Evolutionary conservation across 2,113 vertebrate species (phyloP), one percentile per base, ranked within the genome.

Genomic region (Reinhardtius hippoglossoides): DNA sequence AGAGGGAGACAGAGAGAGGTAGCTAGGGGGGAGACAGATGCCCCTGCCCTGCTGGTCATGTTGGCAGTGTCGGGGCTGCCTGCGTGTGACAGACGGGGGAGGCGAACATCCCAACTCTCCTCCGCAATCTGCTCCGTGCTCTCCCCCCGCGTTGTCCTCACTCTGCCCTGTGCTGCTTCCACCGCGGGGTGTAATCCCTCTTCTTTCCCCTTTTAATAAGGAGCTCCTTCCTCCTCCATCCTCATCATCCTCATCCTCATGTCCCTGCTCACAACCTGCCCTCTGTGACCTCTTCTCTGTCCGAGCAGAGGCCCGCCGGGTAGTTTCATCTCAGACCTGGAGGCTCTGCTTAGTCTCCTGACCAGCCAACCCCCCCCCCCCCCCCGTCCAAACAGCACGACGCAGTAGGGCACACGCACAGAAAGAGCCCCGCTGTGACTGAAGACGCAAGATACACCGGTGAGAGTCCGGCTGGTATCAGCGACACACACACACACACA

Each of bases 11-110:
- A 70, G 68, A 58, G 70, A 77, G 88, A 77, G 87, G 77, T 86
- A 88, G 89, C 87, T 89, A 76, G 84, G 54, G 87, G 80, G 85
- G 74, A 74, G 90, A 87, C 90, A 93, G 91, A 92, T 93, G 94
- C 89, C 92, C 87, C 82, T 76, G 77, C 87, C 90, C 92, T 92
- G 88, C 90, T 86, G 89, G 90, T 92, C 88, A 87, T 94, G 85
- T 91, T 94, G 92, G 93, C 93, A 92, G 89, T 71, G 82, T 80
- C 71, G 81, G 66, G 37, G 83, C 90, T 90, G 92, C 87, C 84
- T 91, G 87, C 62, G 83, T 87, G 85, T 79, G 86, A 90, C 89
- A 90, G 90, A 89, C 82, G 90, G 89, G 74, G 74, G 85, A 84
- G 76, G 78, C 78, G 50, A 87, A 88, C 88, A 89, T 90, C 86